phyloP scores from a whole-genome alignment of 2,113 vertebrate species.

The Dromaius novaehollandiae region DNA sequence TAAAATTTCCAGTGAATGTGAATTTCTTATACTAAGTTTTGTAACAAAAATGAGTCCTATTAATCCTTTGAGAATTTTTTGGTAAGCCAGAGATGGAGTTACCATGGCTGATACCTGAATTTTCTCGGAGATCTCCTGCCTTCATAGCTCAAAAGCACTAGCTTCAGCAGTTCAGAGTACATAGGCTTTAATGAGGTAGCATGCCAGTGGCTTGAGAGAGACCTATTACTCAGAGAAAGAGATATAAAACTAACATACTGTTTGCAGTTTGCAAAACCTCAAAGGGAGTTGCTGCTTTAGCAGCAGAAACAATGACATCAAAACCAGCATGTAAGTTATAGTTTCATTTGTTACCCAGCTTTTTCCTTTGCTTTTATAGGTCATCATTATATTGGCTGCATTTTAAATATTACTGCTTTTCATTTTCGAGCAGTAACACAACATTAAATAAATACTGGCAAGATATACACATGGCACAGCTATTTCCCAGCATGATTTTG shows the following conservation, averaged over 20 bases:
- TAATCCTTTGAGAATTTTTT: conserved; percentile 18
- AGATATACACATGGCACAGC: neutral
- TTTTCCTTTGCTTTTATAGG: conserved; percentile 42
- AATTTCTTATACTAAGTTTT: neutral
- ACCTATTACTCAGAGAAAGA: neutral
- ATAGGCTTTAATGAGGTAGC: neutral
- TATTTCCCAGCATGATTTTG: conserved; percentile 38
- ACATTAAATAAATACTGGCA: conserved; percentile 51
- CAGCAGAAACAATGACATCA: conserved; percentile 1
- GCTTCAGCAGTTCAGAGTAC: neutral
- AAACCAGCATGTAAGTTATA: neutral
- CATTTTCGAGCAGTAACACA: conserved; percentile 21
- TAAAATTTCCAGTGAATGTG: neutral
- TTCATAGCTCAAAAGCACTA: neutral
- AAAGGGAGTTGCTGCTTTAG: neutral
- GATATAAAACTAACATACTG: neutral
- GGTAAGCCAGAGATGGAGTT: neutral
- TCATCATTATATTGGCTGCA: conserved; percentile 5
- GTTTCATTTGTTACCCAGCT: conserved; percentile 27
- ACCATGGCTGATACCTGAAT: neutral
- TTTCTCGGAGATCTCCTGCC: neutral
- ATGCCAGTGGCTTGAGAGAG: neutral
- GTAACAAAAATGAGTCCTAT: conserved; percentile 4
- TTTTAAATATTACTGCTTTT: conserved; percentile 55
- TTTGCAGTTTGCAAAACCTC: conserved; percentile 8